Base-by-base conservation (phyloP, 2,888 invertebrate genomes). In the Papilio protenor region DNA sequence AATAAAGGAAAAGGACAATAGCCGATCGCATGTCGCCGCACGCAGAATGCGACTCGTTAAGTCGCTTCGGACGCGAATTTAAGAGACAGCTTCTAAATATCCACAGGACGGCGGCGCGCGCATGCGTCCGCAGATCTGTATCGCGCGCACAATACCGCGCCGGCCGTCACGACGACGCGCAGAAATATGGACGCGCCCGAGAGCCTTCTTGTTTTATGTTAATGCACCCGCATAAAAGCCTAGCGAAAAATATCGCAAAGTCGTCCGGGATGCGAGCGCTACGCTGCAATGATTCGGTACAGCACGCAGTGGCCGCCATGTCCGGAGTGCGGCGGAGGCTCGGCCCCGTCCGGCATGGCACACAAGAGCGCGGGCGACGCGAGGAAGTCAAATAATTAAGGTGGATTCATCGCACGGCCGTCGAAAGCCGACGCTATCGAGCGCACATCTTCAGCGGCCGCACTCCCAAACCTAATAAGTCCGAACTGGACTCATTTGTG, bases 81-180 rank as follows among this genome's bases (percentile, higher is more conserved):
- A 92, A 93, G 91, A 89, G 92, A 92, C 92, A 90, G 91, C 90
- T 93, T 93, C 94, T 94, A 94, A 94, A 93, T 93, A 92, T 91
- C 92, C 91, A 90, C 66, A 66, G 45, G 16, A 89, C 87, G 89
- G 90, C 90, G 87, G 89, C 85, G 87, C 85, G 90, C 88, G 88
- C 90, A 89, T 90, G 92, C 92, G 94, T 91, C 33, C 87, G 84
- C 85, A 90, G 93, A 94, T 94, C 92, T 86, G 93, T 94, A 94
- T 94, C 94, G 91, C 88, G 87, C 89, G 92, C 92, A 93, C 94
- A 93, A 93, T 93, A 92, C 92, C 92, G 92, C 87, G 86, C 87
- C 87, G 87, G 81, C 81, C 94, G 92, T 93, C 94, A 93, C 94
- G 94, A 93, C 93, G 93, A 91, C 90, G 90, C 88, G 90, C 92